A percentile compares a stretch with the other conserved stretches of the same genome.
Evolutionary conservation across 2,888 invertebrate species (phyloP).

Genomic region (Uropetala carovei): DNA sequence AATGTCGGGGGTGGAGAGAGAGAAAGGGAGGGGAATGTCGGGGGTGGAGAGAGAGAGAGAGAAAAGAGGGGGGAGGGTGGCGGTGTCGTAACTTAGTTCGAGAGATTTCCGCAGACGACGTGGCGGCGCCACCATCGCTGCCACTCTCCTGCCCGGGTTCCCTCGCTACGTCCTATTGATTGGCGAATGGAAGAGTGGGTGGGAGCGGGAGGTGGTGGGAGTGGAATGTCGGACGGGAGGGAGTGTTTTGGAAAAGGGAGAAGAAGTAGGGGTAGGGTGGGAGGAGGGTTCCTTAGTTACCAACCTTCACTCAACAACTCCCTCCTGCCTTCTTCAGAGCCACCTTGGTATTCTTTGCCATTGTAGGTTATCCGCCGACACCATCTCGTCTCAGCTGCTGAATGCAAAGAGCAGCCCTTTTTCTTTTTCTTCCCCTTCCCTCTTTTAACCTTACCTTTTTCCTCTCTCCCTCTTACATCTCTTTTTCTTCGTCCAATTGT

Average conservation of each 20-base stretch:
- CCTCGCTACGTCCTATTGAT: slow-evolving; percentile 35
- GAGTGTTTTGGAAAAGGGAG: neutral
- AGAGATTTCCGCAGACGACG: slow-evolving; percentile 37
- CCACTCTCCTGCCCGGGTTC: slow-evolving; percentile 29
- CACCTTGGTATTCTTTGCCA: slow-evolving; percentile 50
- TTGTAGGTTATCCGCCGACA: slow-evolving; percentile 52
- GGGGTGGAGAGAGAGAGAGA: neutral
- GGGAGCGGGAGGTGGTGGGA: neutral
- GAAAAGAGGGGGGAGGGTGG: neutral
- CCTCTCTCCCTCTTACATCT: neutral
- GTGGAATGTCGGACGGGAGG: neutral
- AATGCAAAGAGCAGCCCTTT: neutral
- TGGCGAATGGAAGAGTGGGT: neutral
- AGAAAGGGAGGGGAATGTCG: too few species aligned
- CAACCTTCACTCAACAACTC: slow-evolving; percentile 55
- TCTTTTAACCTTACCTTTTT: too few species aligned
- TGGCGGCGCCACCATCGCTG: slow-evolving; percentile 19
- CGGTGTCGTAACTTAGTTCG: slow-evolving; percentile 25
- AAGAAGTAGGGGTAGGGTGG: neutral
- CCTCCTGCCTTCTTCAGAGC: slow-evolving; percentile 1
- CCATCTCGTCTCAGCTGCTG: slow-evolving; percentile 19
- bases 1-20: neutral
- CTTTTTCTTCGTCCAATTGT: neutral
- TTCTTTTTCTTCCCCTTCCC: neutral
- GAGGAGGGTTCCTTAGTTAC: slow-evolving; percentile 23